Conservation (phyloP, 2,113 vertebrate species). For the Cheirogaleus medius region DNA sequence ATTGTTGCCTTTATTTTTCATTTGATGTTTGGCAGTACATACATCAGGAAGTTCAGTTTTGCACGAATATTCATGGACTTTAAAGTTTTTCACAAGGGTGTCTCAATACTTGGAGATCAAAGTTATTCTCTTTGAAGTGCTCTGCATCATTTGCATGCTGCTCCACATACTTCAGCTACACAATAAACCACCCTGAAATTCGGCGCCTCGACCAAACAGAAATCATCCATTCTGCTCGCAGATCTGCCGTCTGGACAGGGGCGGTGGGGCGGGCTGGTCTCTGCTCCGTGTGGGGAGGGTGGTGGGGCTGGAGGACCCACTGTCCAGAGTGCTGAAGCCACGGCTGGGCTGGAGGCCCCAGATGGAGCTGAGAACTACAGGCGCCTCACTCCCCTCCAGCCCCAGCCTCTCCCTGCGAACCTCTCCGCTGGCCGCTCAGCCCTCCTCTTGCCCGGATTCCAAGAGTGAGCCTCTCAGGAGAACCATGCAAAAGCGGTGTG, state of each 20-base stretch:
- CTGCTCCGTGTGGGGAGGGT: not conserved
- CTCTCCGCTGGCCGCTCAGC: not conserved
- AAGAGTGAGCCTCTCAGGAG: not conserved
- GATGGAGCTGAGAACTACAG: not conserved
- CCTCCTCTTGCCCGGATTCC: not conserved
- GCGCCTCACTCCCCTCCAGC: not conserved
- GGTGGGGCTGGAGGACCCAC: not conserved
- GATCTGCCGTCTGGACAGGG: not conserved
- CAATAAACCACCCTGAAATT: not conserved
- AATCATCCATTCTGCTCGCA: not conserved
- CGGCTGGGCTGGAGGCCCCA: not conserved
- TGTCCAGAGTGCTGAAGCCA: not conserved
- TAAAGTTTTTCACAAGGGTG: not conserved
- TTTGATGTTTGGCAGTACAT: constrained; percentile 9
- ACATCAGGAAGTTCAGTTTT: not conserved
- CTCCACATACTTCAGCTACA: not conserved
- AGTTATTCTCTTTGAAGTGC: not conserved
- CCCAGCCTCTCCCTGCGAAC: not conserved
- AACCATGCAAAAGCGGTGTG: not conserved
- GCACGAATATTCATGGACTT: constrained; percentile 19
- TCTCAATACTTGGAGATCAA: not conserved
- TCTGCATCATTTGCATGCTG: not conserved
- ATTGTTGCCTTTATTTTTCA: constrained; percentile 9
- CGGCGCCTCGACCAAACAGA: not conserved
- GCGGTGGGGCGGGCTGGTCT: not conserved